These are phyloP conservation scores for Rhinella marina DNA, from an alignment of 2,797 vertebrate genomes.

Conservation along the genomic window DNA sequence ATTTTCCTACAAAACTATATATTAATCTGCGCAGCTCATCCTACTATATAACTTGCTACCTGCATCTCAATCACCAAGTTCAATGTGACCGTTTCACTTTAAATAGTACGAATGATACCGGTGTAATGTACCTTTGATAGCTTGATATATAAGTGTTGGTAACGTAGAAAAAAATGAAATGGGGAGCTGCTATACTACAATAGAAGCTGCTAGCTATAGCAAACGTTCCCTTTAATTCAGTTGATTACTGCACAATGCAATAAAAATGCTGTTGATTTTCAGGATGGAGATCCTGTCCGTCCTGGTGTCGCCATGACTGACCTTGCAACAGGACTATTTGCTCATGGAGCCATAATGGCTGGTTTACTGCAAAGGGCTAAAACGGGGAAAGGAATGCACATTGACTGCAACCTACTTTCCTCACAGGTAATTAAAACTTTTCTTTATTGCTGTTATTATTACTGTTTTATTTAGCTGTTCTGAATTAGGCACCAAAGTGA, in stretches of 20 bases:
- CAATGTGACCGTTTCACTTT: not conserved
- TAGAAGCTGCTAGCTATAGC: not conserved
- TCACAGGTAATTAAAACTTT: constrained; percentile 81
- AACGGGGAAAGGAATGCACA: constrained; percentile 84
- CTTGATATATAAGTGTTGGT: not conserved
- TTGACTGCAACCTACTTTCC: constrained; percentile 94
- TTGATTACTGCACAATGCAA: not conserved
- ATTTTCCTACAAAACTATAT: no score
- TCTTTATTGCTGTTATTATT: not conserved
- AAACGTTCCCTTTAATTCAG: not conserved
- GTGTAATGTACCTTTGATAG: not conserved
- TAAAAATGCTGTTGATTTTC: constrained; percentile 2
- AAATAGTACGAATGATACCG: not conserved
- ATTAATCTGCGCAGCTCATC: no score
- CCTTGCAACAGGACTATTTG: constrained; percentile 89
- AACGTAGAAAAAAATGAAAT: not conserved
- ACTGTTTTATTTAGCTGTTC: not conserved
- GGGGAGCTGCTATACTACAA: not conserved
- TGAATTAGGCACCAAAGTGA: not conserved
- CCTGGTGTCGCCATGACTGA: constrained; percentile 96
- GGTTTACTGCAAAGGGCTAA: constrained; percentile 85
- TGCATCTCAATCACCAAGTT: no score
- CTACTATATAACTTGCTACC: no score
- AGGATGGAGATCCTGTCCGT: constrained; percentile 90
- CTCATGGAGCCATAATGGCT: constrained; percentile 90